Evolutionary conservation across 2,797 vertebrate genomes (phyloP).

Genomic region (Salarias fasciatus): DNA sequence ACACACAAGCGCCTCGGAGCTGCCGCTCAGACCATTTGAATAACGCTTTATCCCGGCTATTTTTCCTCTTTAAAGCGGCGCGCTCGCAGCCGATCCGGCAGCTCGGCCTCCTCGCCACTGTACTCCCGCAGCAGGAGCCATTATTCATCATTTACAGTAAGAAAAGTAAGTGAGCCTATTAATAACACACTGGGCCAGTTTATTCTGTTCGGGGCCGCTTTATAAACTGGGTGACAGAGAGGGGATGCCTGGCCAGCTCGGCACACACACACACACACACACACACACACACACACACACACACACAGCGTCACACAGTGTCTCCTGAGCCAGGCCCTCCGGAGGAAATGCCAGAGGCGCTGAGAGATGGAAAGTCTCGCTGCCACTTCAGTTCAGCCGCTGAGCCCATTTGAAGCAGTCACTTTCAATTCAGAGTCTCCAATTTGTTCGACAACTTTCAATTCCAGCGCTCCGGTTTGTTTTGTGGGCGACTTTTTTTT

Average conservation of each 20-base stretch:
- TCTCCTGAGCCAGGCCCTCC: slow-evolving; percentile 40
- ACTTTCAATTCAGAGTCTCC: slow-evolving; percentile 19
- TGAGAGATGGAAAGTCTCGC: slow-evolving; percentile 70
- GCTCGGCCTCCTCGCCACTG: slow-evolving; percentile 12
- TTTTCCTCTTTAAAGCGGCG: slow-evolving; percentile 35
- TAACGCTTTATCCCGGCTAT: slow-evolving; percentile 9
- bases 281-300: slow-evolving; percentile 27
- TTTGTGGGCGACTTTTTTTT: background rate
- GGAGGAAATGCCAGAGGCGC: slow-evolving; percentile 69
- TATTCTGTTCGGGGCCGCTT: slow-evolving; percentile 42
- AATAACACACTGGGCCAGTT: slow-evolving; percentile 58
- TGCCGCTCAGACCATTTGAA: background rate
- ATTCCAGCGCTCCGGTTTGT: background rate
- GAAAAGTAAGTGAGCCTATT: slow-evolving; percentile 38
- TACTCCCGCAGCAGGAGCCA: slow-evolving; percentile 32
- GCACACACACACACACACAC: slow-evolving; percentile 25
- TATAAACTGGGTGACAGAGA: slow-evolving; percentile 49
- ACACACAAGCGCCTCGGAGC: too few species aligned
- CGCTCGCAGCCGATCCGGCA: slow-evolving; percentile 19
- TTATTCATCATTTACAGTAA: slow-evolving; percentile 66
- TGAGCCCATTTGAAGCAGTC: slow-evolving; percentile 37
- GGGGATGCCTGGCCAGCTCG: slow-evolving; percentile 29
- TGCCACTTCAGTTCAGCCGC: slow-evolving; percentile 46
- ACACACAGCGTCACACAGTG: slow-evolving; percentile 21
- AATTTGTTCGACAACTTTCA: slow-evolving; percentile 19